phyloP scores from a whole-genome alignment of 2,888 invertebrate genomes.

The Drosophila austrosaltans region DNA sequence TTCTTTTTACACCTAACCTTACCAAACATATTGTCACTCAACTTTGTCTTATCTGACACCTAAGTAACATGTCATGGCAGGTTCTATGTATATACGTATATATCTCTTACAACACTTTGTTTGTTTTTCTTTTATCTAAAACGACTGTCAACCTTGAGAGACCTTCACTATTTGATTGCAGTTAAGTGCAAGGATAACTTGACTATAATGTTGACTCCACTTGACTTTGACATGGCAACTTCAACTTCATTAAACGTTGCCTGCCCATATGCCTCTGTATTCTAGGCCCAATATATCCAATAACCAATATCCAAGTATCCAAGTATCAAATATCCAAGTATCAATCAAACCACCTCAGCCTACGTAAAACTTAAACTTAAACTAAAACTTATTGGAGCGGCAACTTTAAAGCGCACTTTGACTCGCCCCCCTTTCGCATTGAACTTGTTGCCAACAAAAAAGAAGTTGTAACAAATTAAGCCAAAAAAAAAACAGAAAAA shows the following conservation, averaged over 20 bases:
- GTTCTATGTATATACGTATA: neutral
- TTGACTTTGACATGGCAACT: constrained; percentile 76
- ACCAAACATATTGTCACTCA: neutral
- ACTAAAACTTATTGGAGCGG: constrained; percentile 66
- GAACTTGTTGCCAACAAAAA: constrained; percentile 66
- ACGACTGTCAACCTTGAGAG: constrained; percentile 53
- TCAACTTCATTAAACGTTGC: constrained; percentile 70
- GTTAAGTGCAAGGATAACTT: constrained; percentile 76
- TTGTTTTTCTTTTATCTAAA: constrained; percentile 6
- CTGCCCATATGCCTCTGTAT: constrained; percentile 10
- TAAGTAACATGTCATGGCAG: neutral
- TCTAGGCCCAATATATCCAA: constrained; percentile 1
- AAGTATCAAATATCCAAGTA: constrained; percentile 1
- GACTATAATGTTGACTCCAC: constrained; percentile 55
- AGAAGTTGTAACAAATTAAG: constrained; percentile 57
- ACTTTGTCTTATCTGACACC: neutral
- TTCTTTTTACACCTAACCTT: neutral
- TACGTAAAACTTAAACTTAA: constrained; percentile 26
- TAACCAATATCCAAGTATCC: neutral
- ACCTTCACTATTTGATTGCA: constrained; percentile 67
- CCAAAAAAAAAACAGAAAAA: constrained; percentile 51
- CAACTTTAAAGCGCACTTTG: constrained; percentile 74
- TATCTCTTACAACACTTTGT: neutral
- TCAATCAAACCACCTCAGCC: constrained; percentile 8
- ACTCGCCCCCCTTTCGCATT: constrained; percentile 65